Evolutionary conservation across 2,797 vertebrate genomes (phyloP), one percentile per base, ranked within the genome.

Genomic region (Cetoscarus ocellatus): DNA sequence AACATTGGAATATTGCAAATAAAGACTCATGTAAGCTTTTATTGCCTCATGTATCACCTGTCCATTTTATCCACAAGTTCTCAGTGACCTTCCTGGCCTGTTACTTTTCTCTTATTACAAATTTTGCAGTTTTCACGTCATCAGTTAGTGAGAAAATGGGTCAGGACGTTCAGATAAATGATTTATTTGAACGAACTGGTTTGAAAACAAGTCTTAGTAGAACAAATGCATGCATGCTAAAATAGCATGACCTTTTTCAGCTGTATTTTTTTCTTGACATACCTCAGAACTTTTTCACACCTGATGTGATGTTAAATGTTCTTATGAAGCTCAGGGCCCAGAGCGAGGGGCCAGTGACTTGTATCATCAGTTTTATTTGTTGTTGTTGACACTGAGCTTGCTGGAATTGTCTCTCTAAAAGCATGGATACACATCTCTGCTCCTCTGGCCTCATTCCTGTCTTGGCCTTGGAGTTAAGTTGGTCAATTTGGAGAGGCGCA

Each of bases 351-450:
- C 27, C 18, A 52, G 50, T 55, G 10, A 11, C 56, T 56, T 44
- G 61, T 70, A 44, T 56, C 52, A 38, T 67, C 61, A 47, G 38
- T 67, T 62, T 34, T 79, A 42, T 76, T 18, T 44, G 10, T 43
- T 18, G 39, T 42, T 61, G 42, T 56, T 27, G 27, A 27, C 27
- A 45, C 67, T 54, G 27, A 27, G 27, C 27, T 27, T 4, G 27
- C 27, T 39, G 54, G 58, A 17, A n/a, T n/a, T 17, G 19, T 44
- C 61, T 13, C 43, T 60, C 5, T 27, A 62, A 27, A 27, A 69
- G 60, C 80, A 67, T 62, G 61, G 54, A 40, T 51, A 65, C 17
- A 43, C 80, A 80, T 66, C 83, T 51, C 56, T 1, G 19, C 35
- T 43, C 44, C 49, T 70, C 43, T 53, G 85, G 66, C 78, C 67